phyloP scores from a whole-genome alignment of 2,888 invertebrate genomes.

The Cantharis nigra region DNA sequence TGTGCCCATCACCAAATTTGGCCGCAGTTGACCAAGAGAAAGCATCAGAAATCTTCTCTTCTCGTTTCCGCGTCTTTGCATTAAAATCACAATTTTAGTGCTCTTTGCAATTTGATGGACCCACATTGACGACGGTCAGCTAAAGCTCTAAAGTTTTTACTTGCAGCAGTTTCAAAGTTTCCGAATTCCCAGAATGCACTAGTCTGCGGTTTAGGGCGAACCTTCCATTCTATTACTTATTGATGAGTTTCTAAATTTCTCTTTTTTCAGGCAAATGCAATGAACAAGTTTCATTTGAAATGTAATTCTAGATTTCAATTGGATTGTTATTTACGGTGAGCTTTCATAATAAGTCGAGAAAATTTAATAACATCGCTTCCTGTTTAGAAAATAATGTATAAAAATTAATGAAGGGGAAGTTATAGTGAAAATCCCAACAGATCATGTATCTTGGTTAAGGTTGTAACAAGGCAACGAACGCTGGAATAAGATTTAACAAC shows the following conservation, averaged over 20 bases:
- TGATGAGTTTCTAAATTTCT: constrained; percentile 23
- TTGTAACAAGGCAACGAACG: constrained; percentile 29
- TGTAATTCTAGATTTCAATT: neutral
- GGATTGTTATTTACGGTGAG: neutral
- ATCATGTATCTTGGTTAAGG: constrained; percentile 35
- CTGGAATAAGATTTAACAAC: constrained; percentile 35
- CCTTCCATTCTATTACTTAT: constrained; percentile 27
- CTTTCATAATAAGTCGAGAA: neutral
- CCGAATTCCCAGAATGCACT: constrained; percentile 25
- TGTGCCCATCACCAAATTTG: too few relatives aligned
- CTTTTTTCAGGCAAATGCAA: neutral
- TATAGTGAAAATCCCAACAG: constrained; percentile 1
- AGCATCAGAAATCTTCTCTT: neutral
- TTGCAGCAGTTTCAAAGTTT: constrained; percentile 20
- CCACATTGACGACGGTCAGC: constrained; percentile 10
- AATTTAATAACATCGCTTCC: neutral
- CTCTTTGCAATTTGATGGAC: constrained; percentile 14
- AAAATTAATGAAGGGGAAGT: constrained; percentile 22
- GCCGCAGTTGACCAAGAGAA: too few relatives aligned
- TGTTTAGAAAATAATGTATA: constrained; percentile 1
- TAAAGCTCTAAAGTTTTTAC: constrained; percentile 16
- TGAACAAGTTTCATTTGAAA: neutral
- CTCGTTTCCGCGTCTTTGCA: neutral
- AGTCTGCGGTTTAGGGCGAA: constrained; percentile 22
- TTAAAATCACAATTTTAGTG: constrained; percentile 2